Base-by-base conservation (phyloP, 2,888 invertebrate genomes). In the Patella depressa region DNA sequence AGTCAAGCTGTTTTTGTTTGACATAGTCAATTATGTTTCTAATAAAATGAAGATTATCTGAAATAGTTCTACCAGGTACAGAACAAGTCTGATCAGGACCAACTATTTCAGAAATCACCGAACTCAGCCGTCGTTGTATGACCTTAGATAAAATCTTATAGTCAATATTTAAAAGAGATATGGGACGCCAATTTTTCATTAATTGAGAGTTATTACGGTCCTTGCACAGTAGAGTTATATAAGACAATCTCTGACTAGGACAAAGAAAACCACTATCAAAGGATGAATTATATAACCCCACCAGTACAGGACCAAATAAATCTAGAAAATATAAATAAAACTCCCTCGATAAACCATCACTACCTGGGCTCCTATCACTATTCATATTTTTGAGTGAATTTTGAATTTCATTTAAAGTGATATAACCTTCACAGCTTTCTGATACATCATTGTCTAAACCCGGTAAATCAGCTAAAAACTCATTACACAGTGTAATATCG, bases 161-260 rank as follows among this genome's bases (percentile, higher is more conserved):
- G 74, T 85, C 84, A 17, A 81, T 55, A 79, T 84, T 82, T 59
- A 85, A 45, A 71, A 84, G 69, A 19, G 65, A 65, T 12, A 65
- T 65, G 5, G 65, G 65, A 24, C 84, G 70, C 73, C 82, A 84
- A 71, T 79, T 79, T 79, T 83, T 82, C 73, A 85, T 74, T 72
- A 78, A 15, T 14, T 73, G 29, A 12, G 76, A 53, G 53, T 82
- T 76, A 70, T 70, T 54, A 24, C 34, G 53, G 73, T 84, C 83
- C 81, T 84, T 83, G 75, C 82, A 82, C 54, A 85, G 54, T 19
- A 82, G 74, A 53, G 79, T 78, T n/a, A 82, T 80, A 71, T 74
- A 78, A 55, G 74, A 75, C 12, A 69, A 24, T 57, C 78, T 78
- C 55, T 76, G 76, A 24, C 73, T 59, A 12, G 70, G 70, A 34